phyloP scores from a whole-genome alignment of 92 coral and sea anemone genomes.

The Porites cylindrica region DNA sequence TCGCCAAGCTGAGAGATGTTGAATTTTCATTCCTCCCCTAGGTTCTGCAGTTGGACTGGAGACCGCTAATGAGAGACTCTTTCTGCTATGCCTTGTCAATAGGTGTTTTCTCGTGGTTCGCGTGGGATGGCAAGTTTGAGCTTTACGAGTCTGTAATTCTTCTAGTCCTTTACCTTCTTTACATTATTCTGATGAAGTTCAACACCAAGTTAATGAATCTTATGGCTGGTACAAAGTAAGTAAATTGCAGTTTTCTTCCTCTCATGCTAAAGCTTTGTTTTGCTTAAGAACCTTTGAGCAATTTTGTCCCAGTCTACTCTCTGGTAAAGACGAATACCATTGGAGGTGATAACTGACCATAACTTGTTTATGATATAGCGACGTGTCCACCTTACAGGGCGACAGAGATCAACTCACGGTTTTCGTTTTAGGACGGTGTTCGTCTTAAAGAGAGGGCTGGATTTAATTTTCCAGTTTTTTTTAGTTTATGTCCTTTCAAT shows the following conservation, averaged over 20 bases:
- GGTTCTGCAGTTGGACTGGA: conserved; percentile 97
- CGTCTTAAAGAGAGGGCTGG: too few species aligned
- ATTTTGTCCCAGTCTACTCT: background rate
- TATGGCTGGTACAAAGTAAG: conserved; percentile 89
- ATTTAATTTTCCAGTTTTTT: too few species aligned
- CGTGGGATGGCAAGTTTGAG: conserved; percentile 97
- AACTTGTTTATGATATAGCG: too few species aligned
- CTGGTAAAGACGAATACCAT: too few species aligned
- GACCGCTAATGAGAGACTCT: conserved; percentile 95
- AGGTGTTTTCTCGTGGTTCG: conserved; percentile 82
- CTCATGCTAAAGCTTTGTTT: background rate
- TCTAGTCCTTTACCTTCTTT: conserved; percentile 79
- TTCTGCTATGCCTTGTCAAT: conserved; percentile 94
- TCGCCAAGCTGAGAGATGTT: background rate
- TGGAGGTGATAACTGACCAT: too few species aligned
- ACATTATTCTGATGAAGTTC: conserved; percentile 94
- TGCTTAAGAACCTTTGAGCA: background rate
- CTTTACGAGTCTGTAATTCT: conserved; percentile 88
- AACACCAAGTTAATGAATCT: conserved; percentile 86
- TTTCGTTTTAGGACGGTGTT: too few species aligned
- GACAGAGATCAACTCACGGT: too few species aligned
- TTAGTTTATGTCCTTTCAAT: too few species aligned
- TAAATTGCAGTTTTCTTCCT: background rate
- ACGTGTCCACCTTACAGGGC: too few species aligned
- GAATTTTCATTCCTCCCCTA: background rate